A percentile compares a stretch with the other conserved stretches of the same genome.
These are phyloP conservation scores for Hirudo medicinalis DNA, from an alignment of 1,140 invertebrate species.

Conservation along the genomic window DNA sequence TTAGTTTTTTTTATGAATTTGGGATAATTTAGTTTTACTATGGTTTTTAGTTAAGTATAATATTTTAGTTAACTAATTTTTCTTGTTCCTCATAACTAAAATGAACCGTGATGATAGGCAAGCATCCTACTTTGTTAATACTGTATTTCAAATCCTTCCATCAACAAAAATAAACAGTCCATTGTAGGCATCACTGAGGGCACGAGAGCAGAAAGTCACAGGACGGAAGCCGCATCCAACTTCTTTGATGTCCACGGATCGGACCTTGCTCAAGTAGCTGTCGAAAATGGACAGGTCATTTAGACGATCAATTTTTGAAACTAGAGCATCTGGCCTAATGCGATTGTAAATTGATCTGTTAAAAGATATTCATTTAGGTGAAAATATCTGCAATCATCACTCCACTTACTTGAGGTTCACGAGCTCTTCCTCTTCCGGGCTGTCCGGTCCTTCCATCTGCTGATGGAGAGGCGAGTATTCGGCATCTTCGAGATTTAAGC, in stretches of 20 bases:
- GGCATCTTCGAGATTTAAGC: not conserved
- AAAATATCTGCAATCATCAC: not conserved
- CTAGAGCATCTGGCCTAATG: too few species aligned
- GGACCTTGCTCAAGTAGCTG: not conserved
- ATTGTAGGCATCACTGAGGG: not conserved
- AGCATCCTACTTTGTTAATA: too few species aligned
- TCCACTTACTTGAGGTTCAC: not conserved
- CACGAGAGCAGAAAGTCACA: not conserved
- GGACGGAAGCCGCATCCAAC: not conserved
- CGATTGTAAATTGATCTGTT: not conserved
- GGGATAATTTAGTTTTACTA: too few species aligned
- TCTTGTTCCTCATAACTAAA: too few species aligned
- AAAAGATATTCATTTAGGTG: not conserved
- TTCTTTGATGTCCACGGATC: not conserved
- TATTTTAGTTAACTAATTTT: too few species aligned
- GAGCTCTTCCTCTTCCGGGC: not conserved
- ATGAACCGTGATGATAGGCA: too few species aligned
- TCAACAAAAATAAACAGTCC: constrained; percentile 4
- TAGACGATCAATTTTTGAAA: not conserved
- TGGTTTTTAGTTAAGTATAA: too few species aligned
- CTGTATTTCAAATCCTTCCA: not conserved
- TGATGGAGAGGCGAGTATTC: not conserved
- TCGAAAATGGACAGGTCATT: not conserved
- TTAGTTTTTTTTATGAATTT: too few species aligned
- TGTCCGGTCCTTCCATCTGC: not conserved